These are phyloP conservation scores for Sussaba pulchella DNA, from an alignment of 2,888 invertebrate genomes.

Conservation along the genomic window DNA sequence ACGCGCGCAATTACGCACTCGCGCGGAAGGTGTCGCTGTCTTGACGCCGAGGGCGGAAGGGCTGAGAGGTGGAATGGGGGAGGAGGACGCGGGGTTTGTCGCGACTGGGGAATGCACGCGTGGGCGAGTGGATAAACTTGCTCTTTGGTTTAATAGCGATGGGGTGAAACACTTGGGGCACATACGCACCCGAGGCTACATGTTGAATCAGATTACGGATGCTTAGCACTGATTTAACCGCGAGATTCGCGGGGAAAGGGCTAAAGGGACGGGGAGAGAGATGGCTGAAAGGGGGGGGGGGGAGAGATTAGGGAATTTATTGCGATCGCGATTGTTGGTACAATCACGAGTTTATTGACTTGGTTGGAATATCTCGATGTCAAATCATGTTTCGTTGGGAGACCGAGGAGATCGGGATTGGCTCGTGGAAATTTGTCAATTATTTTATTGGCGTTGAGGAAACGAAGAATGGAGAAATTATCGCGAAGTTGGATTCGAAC, in stretches of 20 bases:
- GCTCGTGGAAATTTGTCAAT: no score
- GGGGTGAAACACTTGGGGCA: conserved; percentile 37
- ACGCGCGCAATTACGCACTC: conserved; percentile 35
- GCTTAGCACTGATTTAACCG: conserved; percentile 39
- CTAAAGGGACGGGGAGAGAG: background rate
- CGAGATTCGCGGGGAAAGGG: no score
- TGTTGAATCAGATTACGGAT: conserved; percentile 30
- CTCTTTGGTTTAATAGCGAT: conserved; percentile 46
- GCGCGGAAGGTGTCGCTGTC: conserved; percentile 35
- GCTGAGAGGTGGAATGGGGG: conserved; percentile 26
- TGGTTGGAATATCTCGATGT: no score
- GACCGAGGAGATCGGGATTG: no score
- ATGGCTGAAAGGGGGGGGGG: background rate
- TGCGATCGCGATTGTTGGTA: no score
- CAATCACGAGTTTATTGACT: no score
- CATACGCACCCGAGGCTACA: conserved; percentile 30
- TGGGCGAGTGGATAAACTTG: conserved; percentile 57
- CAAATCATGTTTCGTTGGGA: no score
- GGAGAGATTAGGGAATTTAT: background rate
- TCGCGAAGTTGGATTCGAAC: no score
- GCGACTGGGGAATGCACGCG: conserved; percentile 40
- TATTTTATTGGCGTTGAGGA: no score
- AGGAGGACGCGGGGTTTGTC: conserved; percentile 30
- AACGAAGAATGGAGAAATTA: no score
- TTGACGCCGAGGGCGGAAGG: conserved; percentile 14